Evolutionary conservation across 2,113 vertebrate genomes (phyloP), one percentile per base, ranked within the genome.

Genomic region (Tylochromis polylepis): DNA sequence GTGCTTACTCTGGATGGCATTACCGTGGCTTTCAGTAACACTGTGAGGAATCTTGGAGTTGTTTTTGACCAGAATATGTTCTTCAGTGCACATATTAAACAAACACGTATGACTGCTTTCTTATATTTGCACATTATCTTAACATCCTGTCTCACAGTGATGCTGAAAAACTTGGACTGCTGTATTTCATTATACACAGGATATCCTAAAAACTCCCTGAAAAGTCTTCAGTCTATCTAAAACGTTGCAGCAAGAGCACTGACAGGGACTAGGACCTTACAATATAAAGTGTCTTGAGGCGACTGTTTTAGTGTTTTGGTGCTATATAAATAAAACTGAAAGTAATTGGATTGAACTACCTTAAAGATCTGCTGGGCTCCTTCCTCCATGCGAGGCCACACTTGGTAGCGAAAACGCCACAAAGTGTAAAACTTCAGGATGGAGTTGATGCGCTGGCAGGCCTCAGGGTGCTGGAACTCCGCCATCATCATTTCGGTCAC

Each of bases 361-460:
- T 99, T 99, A 95, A 99, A 99, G 87, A 99, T 99, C 95, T 99
- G 99, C 92, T 99, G 99, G 11, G 99, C 99, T 83, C 99, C 99
- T 81, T 99, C 99, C 91, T 99, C 99, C 99, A 99, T 99, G 62
- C 99, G 97, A 24, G 98, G 98, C 99, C 99, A 99, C 87, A 99
- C 99, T 93, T 99, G 98, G 72, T 99, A 99, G n/a, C 99, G 97
- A 95, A 99, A 99, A 46, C 99, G 97, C 99, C 99, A 99, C 84
- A 99, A 97, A 0, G 98, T 99, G 94, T 99, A 97, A 88, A 99
- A 99, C 92, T 99, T 99, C 46, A 99, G 96, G 87, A 99, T 95
- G 1, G 98, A 99, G 59, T 99, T 99, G 86, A 99, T 96, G 75
- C 99, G 97, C 93, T 99, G 99, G 87, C 97, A 97, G 0, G 98